These are phyloP conservation scores for Alcedo quadribrachys DNA, from an alignment of 2,797 vertebrate species.

Conservation along the genomic window DNA sequence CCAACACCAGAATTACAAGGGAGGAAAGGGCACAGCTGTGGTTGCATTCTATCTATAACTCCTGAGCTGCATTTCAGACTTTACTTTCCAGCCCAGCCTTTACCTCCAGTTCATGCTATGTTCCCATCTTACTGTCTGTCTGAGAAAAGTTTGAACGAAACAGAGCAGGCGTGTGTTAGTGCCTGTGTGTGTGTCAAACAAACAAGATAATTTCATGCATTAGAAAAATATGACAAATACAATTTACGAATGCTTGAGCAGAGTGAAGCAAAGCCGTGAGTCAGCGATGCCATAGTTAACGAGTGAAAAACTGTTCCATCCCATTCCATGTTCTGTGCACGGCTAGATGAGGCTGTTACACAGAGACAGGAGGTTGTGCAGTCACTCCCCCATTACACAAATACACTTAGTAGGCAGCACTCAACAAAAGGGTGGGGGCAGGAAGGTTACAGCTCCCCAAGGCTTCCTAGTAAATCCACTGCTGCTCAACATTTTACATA, in stretches of 20 bases:
- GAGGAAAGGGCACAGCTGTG: neutral
- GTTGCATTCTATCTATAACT: neutral
- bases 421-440: constrained; percentile 12
- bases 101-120: neutral
- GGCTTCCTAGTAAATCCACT: constrained; percentile 52
- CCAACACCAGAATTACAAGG: neutral
- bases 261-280: constrained; percentile 56
- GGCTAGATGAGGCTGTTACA: neutral
- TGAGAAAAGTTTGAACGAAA: neutral
- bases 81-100: neutral
- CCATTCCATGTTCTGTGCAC: neutral
- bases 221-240: constrained; percentile 38
- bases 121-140: neutral
- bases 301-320: neutral
- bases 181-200: neutral
- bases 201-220: constrained; percentile 31
- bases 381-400: constrained; percentile 13
- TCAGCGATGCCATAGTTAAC: constrained; percentile 9
- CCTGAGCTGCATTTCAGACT: neutral
- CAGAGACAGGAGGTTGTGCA: neutral
- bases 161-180: neutral
- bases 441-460: constrained; percentile 6
- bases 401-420: neutral
- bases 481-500: constrained; percentile 47
- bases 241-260: constrained; percentile 7